Conservation (phyloP, 2,888 invertebrate genomes). For the Drosophila meridionalis region DNA sequence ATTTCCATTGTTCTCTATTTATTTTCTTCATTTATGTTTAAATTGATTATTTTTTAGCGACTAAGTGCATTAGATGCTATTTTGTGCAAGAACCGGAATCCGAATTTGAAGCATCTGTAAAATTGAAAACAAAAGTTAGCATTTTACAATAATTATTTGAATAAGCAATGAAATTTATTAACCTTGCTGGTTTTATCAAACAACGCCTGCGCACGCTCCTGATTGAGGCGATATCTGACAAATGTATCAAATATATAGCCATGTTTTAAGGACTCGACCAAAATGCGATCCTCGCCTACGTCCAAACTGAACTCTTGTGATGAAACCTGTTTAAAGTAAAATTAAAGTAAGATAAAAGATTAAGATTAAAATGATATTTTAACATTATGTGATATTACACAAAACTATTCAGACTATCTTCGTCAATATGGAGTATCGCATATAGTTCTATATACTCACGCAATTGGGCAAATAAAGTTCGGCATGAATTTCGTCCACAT, state of each 20-base stretch:
- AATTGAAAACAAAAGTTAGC: neutral
- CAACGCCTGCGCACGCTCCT: slow-evolving; percentile 86
- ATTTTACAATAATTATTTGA: neutral
- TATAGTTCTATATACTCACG: slow-evolving; percentile 66
- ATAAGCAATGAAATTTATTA: slow-evolving; percentile 23
- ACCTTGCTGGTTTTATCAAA: slow-evolving; percentile 87
- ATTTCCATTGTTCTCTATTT: slow-evolving; percentile 4
- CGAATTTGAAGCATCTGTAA: slow-evolving; percentile 84
- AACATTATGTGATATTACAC: neutral
- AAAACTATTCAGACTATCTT: no score
- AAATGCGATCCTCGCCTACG: slow-evolving; percentile 91
- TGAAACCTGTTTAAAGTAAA: slow-evolving; percentile 85
- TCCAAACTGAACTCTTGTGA: slow-evolving; percentile 88
- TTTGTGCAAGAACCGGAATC: slow-evolving; percentile 66
- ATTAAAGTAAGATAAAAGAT: no score
- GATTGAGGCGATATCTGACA: slow-evolving; percentile 88
- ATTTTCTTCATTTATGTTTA: neutral
- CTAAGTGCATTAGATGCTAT: neutral
- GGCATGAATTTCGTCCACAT: slow-evolving; percentile 81
- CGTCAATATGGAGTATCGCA: neutral
- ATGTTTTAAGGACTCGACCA: slow-evolving; percentile 88
- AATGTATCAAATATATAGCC: slow-evolving; percentile 89
- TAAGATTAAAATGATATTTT: neutral
- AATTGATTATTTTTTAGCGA: neutral
- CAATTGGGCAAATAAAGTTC: slow-evolving; percentile 85